A percentile compares a stretch with the other conserved stretches of the same genome.
phyloP scores from a whole-genome alignment of 2,797 vertebrate species.

The Mormyrus proboscirostris region DNA sequence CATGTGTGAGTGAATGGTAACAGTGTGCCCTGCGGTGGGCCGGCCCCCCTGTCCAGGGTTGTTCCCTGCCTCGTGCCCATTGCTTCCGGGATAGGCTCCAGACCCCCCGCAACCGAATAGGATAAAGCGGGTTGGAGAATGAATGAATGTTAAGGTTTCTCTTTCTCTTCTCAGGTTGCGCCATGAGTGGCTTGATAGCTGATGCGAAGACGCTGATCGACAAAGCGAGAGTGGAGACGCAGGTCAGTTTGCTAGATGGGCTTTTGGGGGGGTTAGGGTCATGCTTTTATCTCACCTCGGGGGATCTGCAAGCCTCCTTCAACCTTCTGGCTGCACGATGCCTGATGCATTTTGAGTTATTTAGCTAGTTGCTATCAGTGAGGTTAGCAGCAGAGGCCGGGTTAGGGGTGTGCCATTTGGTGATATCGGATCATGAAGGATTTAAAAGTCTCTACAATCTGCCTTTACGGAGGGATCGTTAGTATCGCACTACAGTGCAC shows the following conservation, averaged over 20 bases:
- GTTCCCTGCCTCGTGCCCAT: no score
- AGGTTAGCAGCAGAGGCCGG: not conserved
- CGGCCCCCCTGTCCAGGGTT: no score
- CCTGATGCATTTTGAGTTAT: not conserved
- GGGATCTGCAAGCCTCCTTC: not conserved
- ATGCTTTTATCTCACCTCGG: not conserved
- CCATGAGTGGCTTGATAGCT: slow-evolving; percentile 98
- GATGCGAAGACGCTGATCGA: slow-evolving; percentile 98
- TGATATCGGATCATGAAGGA: not conserved
- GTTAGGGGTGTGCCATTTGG: not conserved
- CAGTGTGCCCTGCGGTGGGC: no score
- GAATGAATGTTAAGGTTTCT: not conserved
- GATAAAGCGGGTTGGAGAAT: no score
- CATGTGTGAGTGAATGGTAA: no score
- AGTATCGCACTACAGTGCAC: not conserved
- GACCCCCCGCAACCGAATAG: no score
- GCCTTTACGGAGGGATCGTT: not conserved
- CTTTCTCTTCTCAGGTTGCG: slow-evolving; percentile 70
- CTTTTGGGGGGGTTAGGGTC: not conserved
- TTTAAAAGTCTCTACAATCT: not conserved
- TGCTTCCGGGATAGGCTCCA: no score
- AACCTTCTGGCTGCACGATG: not conserved
- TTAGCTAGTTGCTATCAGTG: not conserved
- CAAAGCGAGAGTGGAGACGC: slow-evolving; percentile 97
- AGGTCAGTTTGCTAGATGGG: slow-evolving; percentile 61